phyloP scores from a whole-genome alignment of 1,140 invertebrate genomes.

The Euura lappo region DNA sequence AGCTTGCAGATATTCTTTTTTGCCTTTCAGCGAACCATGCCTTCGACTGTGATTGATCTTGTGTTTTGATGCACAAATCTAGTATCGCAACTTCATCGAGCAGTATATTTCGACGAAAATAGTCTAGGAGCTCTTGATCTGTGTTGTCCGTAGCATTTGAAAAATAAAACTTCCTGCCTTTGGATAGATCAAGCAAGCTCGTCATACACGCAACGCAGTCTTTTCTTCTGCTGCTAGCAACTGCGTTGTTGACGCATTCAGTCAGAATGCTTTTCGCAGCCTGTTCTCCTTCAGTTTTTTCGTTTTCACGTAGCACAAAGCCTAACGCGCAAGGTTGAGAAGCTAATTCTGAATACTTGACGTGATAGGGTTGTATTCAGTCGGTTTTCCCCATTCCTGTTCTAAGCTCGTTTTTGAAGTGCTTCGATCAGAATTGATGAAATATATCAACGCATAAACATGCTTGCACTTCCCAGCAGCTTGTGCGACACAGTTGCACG shows the following conservation, averaged over 20 bases:
- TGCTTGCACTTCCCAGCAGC: slow-evolving; percentile 28
- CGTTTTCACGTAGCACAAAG: not conserved
- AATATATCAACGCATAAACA: slow-evolving; percentile 29
- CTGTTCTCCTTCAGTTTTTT: not conserved
- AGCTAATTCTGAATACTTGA: slow-evolving; percentile 16
- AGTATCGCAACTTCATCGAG: slow-evolving; percentile 35
- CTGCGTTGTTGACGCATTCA: slow-evolving; percentile 2
- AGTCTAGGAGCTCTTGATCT: too few species aligned
- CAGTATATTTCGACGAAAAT: too few species aligned
- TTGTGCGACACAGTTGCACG: slow-evolving; percentile 23
- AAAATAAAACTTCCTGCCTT: not conserved
- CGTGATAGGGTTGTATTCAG: not conserved
- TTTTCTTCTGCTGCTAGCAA: slow-evolving; percentile 3
- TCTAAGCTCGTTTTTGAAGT: slow-evolving; percentile 30
- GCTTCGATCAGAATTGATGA: slow-evolving; percentile 28
- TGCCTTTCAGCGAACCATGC: slow-evolving; percentile 25
- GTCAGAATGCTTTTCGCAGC: slow-evolving; percentile 5
- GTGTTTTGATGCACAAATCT: slow-evolving; percentile 33
- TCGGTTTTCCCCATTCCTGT: slow-evolving; percentile 30
- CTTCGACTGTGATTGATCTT: slow-evolving; percentile 23
- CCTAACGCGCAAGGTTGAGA: not conserved
- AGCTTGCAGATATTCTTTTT: slow-evolving; percentile 26
- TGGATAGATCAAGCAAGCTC: not conserved
- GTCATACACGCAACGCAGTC: slow-evolving; percentile 12
- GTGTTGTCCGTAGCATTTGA: not conserved